phyloP scores from a whole-genome alignment of 2,888 invertebrate species.

The Parascotia fuliginaria region DNA sequence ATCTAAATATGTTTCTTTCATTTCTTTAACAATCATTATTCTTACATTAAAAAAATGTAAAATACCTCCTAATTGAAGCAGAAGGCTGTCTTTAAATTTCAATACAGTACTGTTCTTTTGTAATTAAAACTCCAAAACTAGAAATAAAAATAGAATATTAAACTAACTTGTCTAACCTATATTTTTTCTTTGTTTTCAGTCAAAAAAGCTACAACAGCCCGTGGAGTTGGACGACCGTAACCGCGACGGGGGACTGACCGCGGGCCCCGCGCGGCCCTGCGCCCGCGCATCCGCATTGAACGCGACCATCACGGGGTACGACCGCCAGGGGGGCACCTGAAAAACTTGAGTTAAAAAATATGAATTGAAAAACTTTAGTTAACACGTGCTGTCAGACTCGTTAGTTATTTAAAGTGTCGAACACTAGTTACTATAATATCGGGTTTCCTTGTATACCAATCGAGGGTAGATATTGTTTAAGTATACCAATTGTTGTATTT shows the following conservation, averaged over 20 bases:
- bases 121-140: background rate
- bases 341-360: conserved; percentile 14
- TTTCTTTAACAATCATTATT: too few species aligned
- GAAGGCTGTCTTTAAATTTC: too few species aligned
- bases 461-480: conserved; percentile 11
- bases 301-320: conserved; percentile 37
- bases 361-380: conserved; percentile 3
- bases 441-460: conserved; percentile 13
- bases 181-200: conserved; percentile 71
- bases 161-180: conserved; percentile 19
- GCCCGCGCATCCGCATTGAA: conserved; percentile 75
- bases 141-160: too few species aligned
- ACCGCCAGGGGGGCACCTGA: conserved; percentile 23
- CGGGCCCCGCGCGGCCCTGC: conserved; percentile 82
- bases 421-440: conserved; percentile 9
- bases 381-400: conserved; percentile 6
- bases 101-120: background rate
- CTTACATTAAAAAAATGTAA: too few species aligned
- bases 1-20: too few species aligned
- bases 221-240: conserved; percentile 88
- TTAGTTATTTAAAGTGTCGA: conserved; percentile 7
- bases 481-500: conserved; percentile 16
- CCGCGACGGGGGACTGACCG: conserved; percentile 88
- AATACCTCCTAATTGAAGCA: too few species aligned
- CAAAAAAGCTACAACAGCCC: conserved; percentile 87